Evolutionary conservation across 2,888 invertebrate genomes (phyloP), one percentile per base, ranked within the genome.

Genomic region (Stegana nigrithorax): DNA sequence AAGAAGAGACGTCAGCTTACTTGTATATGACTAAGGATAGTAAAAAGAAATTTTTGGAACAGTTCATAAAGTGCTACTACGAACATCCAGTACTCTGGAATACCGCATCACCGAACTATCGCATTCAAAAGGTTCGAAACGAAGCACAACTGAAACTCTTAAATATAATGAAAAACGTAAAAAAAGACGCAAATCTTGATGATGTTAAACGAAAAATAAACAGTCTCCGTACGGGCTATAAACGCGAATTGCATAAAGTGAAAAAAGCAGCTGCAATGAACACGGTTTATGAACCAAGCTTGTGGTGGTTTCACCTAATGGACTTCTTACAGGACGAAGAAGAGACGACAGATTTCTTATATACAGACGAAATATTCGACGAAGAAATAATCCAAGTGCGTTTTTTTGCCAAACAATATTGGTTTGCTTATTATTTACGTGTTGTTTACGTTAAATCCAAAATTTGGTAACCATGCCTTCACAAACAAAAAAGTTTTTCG

Each of bases 201-300:
- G 47, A 47, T n/a, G 47, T 23, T 47, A 47, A 47, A 10, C 39
- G 47, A 8, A 47, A 47, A 47, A 47, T 47, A n/a, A 47, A 47
- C 4, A 47, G 47, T 4, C 21, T 47, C n/a, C 47, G 47, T 1
- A 47, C 23, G 23, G 25, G 47, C 25, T 47, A 47, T 23, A 23
- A 23, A 17, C 47, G 47, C 25, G 47, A 47, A 17, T 47, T 19
- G 45, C 45, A 47, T 21, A 47, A 47, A 17, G 6, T 47, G 2
- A 17, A 47, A 23, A 47, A 47, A 12, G 21, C 47, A 8, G 12
- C n/a, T 1, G 47, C 47, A 6, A 6, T 21, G 47, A 21, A n/a
- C 47, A 23, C 21, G 4, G 47, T 47, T 21, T 21, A 47, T 23
- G 10, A 47, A 12, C 47, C 25, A 23, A 47, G 23, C n/a, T 21